A percentile compares a stretch with the other conserved stretches of the same genome.
Evolutionary conservation across 1,140 invertebrate genomes (phyloP).

Genomic region (Archivesica marissinica): DNA sequence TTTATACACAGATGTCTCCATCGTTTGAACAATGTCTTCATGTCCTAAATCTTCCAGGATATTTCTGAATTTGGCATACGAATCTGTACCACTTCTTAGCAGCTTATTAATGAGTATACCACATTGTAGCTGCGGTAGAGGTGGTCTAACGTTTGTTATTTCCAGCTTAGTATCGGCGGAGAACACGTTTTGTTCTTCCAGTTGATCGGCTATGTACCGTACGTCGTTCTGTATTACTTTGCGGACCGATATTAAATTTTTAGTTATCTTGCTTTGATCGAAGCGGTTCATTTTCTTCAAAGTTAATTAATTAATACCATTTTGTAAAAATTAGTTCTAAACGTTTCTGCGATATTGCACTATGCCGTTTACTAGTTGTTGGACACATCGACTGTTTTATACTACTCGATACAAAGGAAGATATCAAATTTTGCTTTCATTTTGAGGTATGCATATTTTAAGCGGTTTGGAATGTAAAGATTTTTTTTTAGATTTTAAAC

Average conservation of each 20-base stretch:
- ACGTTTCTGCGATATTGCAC: neutral
- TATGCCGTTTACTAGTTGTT: neutral
- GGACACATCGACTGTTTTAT: neutral
- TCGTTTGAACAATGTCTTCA: neutral
- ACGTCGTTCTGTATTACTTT: constrained; percentile 32
- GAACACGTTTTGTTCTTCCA: constrained; percentile 1
- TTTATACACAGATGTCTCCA: constrained; percentile 23
- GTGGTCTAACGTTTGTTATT: neutral
- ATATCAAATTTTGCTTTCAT: constrained; percentile 13
- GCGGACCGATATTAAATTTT: neutral
- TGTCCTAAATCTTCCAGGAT: constrained; percentile 32
- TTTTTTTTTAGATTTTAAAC: neutral
- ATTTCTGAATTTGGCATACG: neutral
- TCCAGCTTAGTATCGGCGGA: neutral
- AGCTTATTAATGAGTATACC: constrained; percentile 15
- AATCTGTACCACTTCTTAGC: constrained; percentile 23
- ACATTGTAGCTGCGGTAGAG: neutral
- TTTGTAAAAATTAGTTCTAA: neutral
- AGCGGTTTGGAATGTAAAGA: neutral
- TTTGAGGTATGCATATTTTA: neutral
- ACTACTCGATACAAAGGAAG: neutral
- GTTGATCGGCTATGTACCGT: neutral
- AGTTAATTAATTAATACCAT: neutral
- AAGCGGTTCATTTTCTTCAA: constrained; percentile 33
- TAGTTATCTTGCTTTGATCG: constrained; percentile 41